These are phyloP conservation scores for Charanyca ferruginea DNA, from an alignment of 2,888 invertebrate genomes.

Conservation along the genomic window DNA sequence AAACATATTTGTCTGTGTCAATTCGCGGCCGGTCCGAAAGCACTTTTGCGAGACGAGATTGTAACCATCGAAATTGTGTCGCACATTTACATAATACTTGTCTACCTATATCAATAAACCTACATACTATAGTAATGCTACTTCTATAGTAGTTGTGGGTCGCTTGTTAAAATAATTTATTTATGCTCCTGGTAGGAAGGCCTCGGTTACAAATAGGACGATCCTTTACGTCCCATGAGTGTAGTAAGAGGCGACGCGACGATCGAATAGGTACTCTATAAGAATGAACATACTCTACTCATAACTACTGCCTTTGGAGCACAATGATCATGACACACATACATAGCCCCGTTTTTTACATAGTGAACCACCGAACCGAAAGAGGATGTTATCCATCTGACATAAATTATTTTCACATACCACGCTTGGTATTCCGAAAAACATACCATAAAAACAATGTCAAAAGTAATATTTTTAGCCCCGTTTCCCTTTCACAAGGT, in stretches of 20 bases:
- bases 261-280: slow-evolving; percentile 26
- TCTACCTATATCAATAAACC: slow-evolving; percentile 2
- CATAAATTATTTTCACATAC: slow-evolving; percentile 28
- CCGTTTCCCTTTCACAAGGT: slow-evolving; percentile 44
- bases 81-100: neutral
- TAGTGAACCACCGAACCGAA: slow-evolving; percentile 27
- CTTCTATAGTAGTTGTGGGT: slow-evolving; percentile 16
- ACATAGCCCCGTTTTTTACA: slow-evolving; percentile 13
- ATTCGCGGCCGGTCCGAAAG: slow-evolving; percentile 7
- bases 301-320: slow-evolving; percentile 1
- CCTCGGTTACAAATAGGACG: slow-evolving; percentile 37
- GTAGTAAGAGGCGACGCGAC: slow-evolving; percentile 17
- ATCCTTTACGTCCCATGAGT: slow-evolving; percentile 44
- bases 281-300: slow-evolving; percentile 13
- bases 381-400: slow-evolving; percentile 18
- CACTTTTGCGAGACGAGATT: slow-evolving; percentile 22
- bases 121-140: slow-evolving; percentile 6
- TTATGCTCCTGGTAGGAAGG: slow-evolving; percentile 23
- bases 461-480: slow-evolving; percentile 51
- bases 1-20: slow-evolving; percentile 11
- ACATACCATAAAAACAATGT: slow-evolving; percentile 53
- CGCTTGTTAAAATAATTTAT: slow-evolving; percentile 42
- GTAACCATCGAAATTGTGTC: slow-evolving; percentile 14
- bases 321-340: slow-evolving; percentile 8
- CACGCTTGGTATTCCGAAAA: slow-evolving; percentile 32